Percentiles rank a stretch among this genome's conserved stretches.
phyloP scores from a whole-genome alignment of 1,140 invertebrate species.

The Aphelinus certus region DNA sequence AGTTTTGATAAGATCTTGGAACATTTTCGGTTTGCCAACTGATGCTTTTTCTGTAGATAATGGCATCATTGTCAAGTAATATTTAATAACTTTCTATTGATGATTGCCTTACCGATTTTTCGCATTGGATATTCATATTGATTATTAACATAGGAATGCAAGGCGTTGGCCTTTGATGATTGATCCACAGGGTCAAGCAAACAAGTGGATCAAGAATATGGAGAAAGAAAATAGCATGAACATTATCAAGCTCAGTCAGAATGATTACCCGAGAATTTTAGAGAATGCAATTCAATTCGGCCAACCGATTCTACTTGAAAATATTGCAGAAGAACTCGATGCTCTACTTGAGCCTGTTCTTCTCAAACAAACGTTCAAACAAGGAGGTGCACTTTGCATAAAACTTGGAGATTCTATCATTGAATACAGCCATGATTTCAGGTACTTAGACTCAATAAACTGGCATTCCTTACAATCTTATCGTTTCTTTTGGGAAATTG shows the following conservation, averaged over 20 bases:
- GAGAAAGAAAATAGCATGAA: slow-evolving; percentile 87
- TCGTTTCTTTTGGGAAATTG: not conserved
- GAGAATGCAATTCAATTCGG: slow-evolving; percentile 96
- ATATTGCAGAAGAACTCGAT: slow-evolving; percentile 89
- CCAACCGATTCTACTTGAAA: slow-evolving; percentile 85
- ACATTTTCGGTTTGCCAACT: slow-evolving; percentile 87
- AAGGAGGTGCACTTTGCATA: slow-evolving; percentile 81
- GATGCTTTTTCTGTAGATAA: slow-evolving; percentile 93
- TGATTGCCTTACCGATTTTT: not conserved
- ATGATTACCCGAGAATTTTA: slow-evolving; percentile 85
- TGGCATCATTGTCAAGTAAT: slow-evolving; percentile 81
- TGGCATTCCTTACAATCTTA: not conserved
- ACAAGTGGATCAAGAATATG: slow-evolving; percentile 95
- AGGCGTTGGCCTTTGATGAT: slow-evolving; percentile 92
- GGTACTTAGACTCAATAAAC: slow-evolving; percentile 63
- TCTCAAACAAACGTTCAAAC: slow-evolving; percentile 88
- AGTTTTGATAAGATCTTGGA: slow-evolving; percentile 90
- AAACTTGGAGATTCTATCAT: slow-evolving; percentile 86
- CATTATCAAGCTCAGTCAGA: slow-evolving; percentile 82
- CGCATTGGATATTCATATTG: too few relatives aligned
- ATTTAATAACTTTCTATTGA: too few relatives aligned
- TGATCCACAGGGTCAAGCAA: slow-evolving; percentile 94
- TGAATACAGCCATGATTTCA: slow-evolving; percentile 87
- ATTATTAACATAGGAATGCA: slow-evolving; percentile 71
- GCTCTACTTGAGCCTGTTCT: slow-evolving; percentile 89